Evolutionary conservation across 1,140 invertebrate genomes (phyloP).

Genomic region (Lepidurus apus): DNA sequence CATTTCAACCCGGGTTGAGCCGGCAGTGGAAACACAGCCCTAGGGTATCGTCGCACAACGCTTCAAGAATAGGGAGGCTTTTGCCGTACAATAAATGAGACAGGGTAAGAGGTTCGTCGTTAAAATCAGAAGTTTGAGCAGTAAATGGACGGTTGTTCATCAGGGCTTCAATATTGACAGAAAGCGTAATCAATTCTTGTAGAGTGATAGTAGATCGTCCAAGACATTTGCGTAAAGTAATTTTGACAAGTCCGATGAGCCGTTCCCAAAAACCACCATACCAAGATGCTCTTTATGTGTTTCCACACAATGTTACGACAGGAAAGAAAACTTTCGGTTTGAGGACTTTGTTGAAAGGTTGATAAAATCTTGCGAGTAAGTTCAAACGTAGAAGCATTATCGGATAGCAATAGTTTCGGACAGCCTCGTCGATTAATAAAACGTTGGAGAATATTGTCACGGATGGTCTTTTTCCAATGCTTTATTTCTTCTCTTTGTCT

Average conservation of each 20-base stretch:
- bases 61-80: too few relatives aligned
- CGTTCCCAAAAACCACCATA: slow-evolving; percentile 43
- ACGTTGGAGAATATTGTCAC: too few relatives aligned
- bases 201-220: slow-evolving; percentile 24
- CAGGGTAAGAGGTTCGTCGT: background rate
- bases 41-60: too few relatives aligned
- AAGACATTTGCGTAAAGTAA: slow-evolving; percentile 30
- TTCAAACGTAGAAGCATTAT: slow-evolving; percentile 28
- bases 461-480: too few relatives aligned
- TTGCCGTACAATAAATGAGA: background rate
- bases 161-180: slow-evolving; percentile 12
- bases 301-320: slow-evolving; percentile 35
- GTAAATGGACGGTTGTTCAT: background rate
- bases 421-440: background rate
- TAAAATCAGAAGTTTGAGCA: background rate
- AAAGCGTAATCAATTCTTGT: background rate
- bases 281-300: slow-evolving; percentile 39
- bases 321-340: background rate
- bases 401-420: background rate
- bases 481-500: too few relatives aligned
- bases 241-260: slow-evolving; percentile 39
- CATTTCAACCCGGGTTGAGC: too few relatives aligned
- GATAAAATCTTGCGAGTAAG: background rate
- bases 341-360: background rate
- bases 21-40: too few relatives aligned